Evolutionary conservation across 1,140 invertebrate genomes (phyloP).

Genomic region (Anthonomus grandis): DNA sequence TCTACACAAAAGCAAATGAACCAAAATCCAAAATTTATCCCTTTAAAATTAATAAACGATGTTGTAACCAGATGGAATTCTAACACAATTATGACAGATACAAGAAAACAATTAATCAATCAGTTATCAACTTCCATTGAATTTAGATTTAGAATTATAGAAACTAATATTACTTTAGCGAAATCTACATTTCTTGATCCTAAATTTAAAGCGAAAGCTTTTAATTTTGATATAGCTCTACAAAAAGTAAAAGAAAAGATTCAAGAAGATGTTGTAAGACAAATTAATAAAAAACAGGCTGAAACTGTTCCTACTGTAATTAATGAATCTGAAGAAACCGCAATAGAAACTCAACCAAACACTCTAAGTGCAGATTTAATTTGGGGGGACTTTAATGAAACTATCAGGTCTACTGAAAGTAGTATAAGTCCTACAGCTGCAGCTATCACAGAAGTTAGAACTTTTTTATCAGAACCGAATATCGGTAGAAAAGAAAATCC

Average conservation of each 20-base stretch:
- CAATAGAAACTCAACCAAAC: too few species aligned
- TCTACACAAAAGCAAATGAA: conserved; percentile 18
- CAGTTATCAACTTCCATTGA: neutral
- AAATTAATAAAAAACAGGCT: too few species aligned
- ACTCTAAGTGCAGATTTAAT: too few species aligned
- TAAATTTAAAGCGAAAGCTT: conserved; percentile 10
- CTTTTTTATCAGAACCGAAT: too few species aligned
- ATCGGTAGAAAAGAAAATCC: too few species aligned
- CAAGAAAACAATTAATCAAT: conserved; percentile 3
- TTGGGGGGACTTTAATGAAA: too few species aligned
- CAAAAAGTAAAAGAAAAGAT: conserved; percentile 7
- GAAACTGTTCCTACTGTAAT: too few species aligned
- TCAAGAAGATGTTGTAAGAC: conserved; percentile 7
- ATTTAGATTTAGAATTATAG: neutral
- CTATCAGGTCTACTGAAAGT: too few species aligned
- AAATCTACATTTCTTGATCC: conserved; percentile 16
- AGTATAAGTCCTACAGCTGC: too few species aligned
- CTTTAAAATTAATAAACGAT: conserved; percentile 18
- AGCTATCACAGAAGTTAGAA: too few species aligned
- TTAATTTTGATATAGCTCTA: conserved; percentile 4
- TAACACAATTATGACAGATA: neutral
- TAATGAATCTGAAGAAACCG: too few species aligned
- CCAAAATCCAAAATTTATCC: neutral
- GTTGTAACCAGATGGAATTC: conserved; percentile 15
- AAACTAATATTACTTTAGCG: conserved; percentile 5